Evolutionary conservation across 2,113 vertebrate genomes (phyloP).

Genomic region (Podocnemis expansa): DNA sequence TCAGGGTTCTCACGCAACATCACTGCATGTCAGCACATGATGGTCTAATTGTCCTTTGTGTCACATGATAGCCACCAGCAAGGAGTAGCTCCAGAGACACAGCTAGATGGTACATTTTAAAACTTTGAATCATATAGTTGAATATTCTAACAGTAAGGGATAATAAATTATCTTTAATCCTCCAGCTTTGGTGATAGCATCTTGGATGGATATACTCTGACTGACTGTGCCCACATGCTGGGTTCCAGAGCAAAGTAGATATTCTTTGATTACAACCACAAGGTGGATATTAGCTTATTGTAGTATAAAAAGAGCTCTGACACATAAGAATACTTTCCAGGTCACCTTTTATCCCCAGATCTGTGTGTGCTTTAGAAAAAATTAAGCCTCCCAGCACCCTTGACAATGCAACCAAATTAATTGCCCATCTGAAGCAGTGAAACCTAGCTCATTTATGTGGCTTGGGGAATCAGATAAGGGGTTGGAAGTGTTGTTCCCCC

Average conservation of each 20-base stretch:
- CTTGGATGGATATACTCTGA: not conserved
- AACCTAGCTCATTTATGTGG: not conserved
- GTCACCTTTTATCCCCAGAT: not conserved
- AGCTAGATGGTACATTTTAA: not conserved
- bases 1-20: not conserved
- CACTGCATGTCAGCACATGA: not conserved
- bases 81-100: not conserved
- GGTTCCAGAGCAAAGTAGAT: not conserved
- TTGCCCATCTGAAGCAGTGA: not conserved
- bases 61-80: not conserved
- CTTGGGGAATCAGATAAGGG: not conserved
- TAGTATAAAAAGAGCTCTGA: not conserved
- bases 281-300: not conserved
- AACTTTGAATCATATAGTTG: not conserved
- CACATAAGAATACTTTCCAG: not conserved
- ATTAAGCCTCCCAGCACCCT: not conserved
- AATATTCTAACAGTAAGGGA: not conserved
- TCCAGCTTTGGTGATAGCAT: not conserved
- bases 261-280: not conserved
- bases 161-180: not conserved
- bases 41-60: not conserved
- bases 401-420: not conserved
- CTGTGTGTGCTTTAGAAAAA: not conserved
- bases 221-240: not conserved
- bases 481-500: not conserved